phyloP scores from a whole-genome alignment of 1,140 invertebrate genomes.

The Drosophila elegans region DNA sequence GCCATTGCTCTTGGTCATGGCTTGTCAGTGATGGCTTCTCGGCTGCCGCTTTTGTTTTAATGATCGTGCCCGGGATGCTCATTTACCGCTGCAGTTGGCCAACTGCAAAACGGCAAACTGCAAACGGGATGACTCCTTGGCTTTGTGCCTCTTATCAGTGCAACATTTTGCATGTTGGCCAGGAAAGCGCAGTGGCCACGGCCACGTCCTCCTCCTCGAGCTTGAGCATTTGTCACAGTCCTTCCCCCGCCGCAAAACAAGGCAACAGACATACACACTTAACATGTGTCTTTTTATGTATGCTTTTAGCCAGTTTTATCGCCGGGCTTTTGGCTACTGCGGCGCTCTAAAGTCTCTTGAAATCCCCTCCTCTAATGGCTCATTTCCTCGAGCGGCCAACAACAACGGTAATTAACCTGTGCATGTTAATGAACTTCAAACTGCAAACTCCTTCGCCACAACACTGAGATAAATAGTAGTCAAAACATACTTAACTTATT shows the following conservation, averaged over 20 bases:
- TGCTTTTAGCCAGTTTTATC: slow-evolving; percentile 81
- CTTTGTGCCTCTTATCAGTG: slow-evolving; percentile 75
- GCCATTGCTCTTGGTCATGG: slow-evolving; percentile 73
- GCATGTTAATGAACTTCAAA: slow-evolving; percentile 83
- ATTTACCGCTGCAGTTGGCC: slow-evolving; percentile 63
- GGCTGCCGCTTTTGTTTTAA: slow-evolving; percentile 79
- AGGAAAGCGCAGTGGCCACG: slow-evolving; percentile 37
- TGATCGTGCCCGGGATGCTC: slow-evolving; percentile 72
- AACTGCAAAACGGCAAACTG: slow-evolving; percentile 28
- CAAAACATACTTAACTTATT: not conserved
- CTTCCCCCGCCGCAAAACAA: slow-evolving; percentile 22
- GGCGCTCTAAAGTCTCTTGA: slow-evolving; percentile 47
- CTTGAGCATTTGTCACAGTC: slow-evolving; percentile 75
- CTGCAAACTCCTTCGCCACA: slow-evolving; percentile 29
- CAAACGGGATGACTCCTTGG: slow-evolving; percentile 73
- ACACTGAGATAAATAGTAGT: slow-evolving; percentile 6
- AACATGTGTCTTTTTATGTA: slow-evolving; percentile 82
- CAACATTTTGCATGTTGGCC: slow-evolving; percentile 78
- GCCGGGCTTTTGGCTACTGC: slow-evolving; percentile 66
- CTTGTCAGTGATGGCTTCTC: slow-evolving; percentile 71
- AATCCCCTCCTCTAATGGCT: slow-evolving; percentile 75
- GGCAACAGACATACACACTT: slow-evolving; percentile 46
- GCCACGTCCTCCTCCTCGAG: slow-evolving; percentile 54
- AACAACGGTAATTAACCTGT: slow-evolving; percentile 83
- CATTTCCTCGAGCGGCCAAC: slow-evolving; percentile 72